Evolutionary conservation across 2,888 invertebrate species (phyloP), one percentile per base, ranked within the genome.

Genomic region (Torymus aiolomorphi): DNA sequence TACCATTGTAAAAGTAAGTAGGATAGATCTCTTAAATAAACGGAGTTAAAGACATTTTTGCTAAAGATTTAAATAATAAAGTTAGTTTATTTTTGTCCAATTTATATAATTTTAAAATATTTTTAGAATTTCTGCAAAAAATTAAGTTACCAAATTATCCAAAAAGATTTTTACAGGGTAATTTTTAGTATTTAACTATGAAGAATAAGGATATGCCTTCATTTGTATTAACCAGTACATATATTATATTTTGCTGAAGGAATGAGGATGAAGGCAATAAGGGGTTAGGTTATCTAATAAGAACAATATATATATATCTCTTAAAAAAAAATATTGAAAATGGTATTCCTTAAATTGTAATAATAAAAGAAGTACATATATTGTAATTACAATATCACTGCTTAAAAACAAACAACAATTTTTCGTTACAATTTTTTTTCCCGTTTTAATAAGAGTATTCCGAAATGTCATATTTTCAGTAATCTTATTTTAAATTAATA

Each of bases 381-480:
- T 54, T 74, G 42, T 66, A 75, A 65, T 74, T 18, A 65, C 65
- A 74, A 66, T 65, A 3, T 75, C n/a, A 57, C 14, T 66, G 42
- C 24, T 59, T 24, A 52, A 59, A n/a, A n/a, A n/a, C n/a, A 66
- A 66, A 66, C 74, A 59, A 63, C 31, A 63, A 54, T 10, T 54
- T 73, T 49, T 65, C 24, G 51, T 66, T 59, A 75, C 59, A 75
- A 66, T 2, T 54, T 20, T 4, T 8, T 75, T 24, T 65, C 66
- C 20, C 16, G 57, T 75, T 74, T 8, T 54, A 56, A 49, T 49
- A 66, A 66, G 66, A 75, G 66, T 63, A 73, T 63, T 73, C 54
- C 18, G 16, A 73, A 73, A 54, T 63, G 62, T 59, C 57, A 75
- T 66, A 59, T 66, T n/a, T 74, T 75, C n/a, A 73, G n/a, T 62